Evolutionary conservation across 2,797 vertebrate species (phyloP).

Genomic region (Masticophis lateralis): DNA sequence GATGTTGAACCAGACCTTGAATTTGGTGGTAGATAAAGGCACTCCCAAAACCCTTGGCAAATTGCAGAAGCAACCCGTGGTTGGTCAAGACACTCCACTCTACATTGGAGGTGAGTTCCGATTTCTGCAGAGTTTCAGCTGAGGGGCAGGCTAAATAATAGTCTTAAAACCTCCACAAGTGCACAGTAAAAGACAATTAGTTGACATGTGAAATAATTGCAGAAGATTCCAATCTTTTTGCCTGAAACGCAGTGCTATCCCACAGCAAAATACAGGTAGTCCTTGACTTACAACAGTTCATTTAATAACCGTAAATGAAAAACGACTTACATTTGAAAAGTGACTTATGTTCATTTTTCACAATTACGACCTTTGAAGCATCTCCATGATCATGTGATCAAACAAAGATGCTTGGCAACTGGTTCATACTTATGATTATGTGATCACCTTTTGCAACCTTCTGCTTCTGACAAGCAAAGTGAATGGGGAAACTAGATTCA

Average conservation of each 20-base stretch:
- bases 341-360: too few species aligned
- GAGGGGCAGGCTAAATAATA: neutral
- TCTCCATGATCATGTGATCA: too few species aligned
- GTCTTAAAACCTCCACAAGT: neutral
- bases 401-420: too few species aligned
- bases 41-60: constrained; percentile 92
- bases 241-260: neutral
- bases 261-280: neutral
- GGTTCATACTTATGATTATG: too few species aligned
- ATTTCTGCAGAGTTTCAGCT: neutral
- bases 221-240: neutral
- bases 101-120: constrained; percentile 89
- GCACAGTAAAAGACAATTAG: neutral
- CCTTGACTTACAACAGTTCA: too few species aligned
- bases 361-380: too few species aligned
- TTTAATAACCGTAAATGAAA: too few species aligned
- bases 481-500: too few species aligned
- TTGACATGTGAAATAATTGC: neutral
- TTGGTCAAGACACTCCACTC: constrained; percentile 88
- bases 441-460: too few species aligned
- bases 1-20: constrained; percentile 92
- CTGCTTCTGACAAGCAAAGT: too few species aligned
- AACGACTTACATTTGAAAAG: too few species aligned
- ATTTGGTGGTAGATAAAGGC: constrained; percentile 94
- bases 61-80: constrained; percentile 84